phyloP scores from a whole-genome alignment of 1,140 invertebrate genomes.

The Cydia pomonella region DNA sequence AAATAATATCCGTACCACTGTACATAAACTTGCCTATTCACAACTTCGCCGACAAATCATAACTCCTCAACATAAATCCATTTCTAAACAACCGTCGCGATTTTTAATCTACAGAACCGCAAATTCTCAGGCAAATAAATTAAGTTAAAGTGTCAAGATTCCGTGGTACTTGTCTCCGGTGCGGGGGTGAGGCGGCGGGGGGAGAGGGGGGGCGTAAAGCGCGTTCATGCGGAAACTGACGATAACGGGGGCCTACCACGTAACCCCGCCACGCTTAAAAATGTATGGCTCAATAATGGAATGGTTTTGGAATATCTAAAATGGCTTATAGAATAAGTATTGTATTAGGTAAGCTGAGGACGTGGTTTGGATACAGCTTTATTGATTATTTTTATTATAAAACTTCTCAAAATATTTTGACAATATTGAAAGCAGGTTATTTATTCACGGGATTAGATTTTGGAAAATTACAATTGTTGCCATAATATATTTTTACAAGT shows the following conservation, averaged over 20 bases:
- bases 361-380: neutral
- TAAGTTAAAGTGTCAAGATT: slow-evolving; percentile 76
- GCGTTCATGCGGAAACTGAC: slow-evolving; percentile 80
- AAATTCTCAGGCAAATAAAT: slow-evolving; percentile 58
- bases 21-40: neutral
- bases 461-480: too few species aligned
- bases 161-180: slow-evolving; percentile 56
- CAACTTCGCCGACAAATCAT: slow-evolving; percentile 7
- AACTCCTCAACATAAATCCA: slow-evolving; percentile 16
- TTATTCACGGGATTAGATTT: too few species aligned
- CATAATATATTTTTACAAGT: too few species aligned
- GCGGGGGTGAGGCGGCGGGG: slow-evolving; percentile 42
- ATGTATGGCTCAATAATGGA: slow-evolving; percentile 75
- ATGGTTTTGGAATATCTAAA: slow-evolving; percentile 53
- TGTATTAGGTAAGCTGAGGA: slow-evolving; percentile 34
- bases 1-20: neutral
- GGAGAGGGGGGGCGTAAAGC: slow-evolving; percentile 55
- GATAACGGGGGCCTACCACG: slow-evolving; percentile 79
- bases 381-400: too few species aligned
- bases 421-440: too few species aligned
- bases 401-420: too few species aligned
- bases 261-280: slow-evolving; percentile 70
- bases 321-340: slow-evolving; percentile 36
- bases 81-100: slow-evolving; percentile 24
- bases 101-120: slow-evolving; percentile 35